Percentiles rank a stretch among this genome's conserved stretches.
phyloP scores from a whole-genome alignment of 1,140 invertebrate genomes.

The Apis florea region DNA sequence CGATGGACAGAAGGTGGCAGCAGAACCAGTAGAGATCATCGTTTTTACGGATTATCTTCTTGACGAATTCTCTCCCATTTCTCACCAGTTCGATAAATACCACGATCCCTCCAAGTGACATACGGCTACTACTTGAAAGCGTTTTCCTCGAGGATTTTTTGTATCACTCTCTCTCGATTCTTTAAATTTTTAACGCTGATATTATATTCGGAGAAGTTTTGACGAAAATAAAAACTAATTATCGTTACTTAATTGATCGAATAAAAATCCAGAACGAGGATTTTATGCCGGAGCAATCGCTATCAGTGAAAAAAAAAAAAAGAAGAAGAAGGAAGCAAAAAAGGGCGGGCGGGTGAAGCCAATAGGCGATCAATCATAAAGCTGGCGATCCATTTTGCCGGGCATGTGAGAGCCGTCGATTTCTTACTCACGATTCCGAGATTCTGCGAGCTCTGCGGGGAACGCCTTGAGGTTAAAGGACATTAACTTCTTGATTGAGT shows the following conservation, averaged over 20 bases:
- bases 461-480: slow-evolving; percentile 75
- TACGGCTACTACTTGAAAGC: slow-evolving; percentile 16
- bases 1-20: slow-evolving; percentile 66
- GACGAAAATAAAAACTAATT: neutral
- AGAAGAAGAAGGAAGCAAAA: slow-evolving; percentile 56
- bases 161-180: neutral
- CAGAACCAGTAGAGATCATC: slow-evolving; percentile 64
- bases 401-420: slow-evolving; percentile 76
- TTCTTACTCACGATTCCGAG: slow-evolving; percentile 68
- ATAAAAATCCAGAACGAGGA: neutral
- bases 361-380: slow-evolving; percentile 79
- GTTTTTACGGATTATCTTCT: slow-evolving; percentile 67
- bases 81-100: slow-evolving; percentile 45
- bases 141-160: neutral
- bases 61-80: slow-evolving; percentile 61
- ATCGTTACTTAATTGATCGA: too few relatives aligned
- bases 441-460: slow-evolving; percentile 69
- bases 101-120: slow-evolving; percentile 41
- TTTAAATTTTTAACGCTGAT: neutral
- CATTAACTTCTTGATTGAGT: slow-evolving; percentile 79
- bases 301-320: slow-evolving; percentile 52
- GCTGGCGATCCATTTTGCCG: slow-evolving; percentile 75
- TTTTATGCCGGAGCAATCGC: slow-evolving; percentile 37
- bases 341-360: slow-evolving; percentile 49
- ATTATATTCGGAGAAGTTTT: neutral